Percentiles rank a stretch among this genome's conserved stretches.
These are phyloP conservation scores for Heliconius cydno DNA, from an alignment of 2,888 invertebrate species.

Conservation along the genomic window DNA sequence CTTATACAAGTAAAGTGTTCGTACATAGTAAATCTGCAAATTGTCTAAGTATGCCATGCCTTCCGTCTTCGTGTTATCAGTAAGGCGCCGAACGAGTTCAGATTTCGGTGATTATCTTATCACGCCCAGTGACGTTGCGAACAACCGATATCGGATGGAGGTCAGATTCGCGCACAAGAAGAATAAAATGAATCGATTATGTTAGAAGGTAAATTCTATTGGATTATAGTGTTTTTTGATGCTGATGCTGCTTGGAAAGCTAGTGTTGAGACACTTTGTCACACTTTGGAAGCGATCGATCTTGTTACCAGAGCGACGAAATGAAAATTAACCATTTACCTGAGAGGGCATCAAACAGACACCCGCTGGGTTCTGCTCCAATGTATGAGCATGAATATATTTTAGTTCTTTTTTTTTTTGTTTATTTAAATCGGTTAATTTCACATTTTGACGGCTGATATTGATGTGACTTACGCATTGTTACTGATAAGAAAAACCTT, in stretches of 20 bases:
- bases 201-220: background rate
- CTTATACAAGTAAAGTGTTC: background rate
- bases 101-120: conserved; percentile 52
- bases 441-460: background rate
- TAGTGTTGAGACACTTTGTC: background rate
- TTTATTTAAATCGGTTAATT: background rate
- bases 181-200: background rate
- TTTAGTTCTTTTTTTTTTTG: no score
- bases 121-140: conserved; percentile 45
- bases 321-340: background rate
- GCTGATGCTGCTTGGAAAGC: background rate
- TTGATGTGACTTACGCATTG: conserved; percentile 18
- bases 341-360: background rate
- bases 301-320: background rate
- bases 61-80: conserved; percentile 27
- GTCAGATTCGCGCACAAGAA: conserved; percentile 23
- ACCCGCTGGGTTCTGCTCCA: background rate
- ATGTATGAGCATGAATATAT: background rate
- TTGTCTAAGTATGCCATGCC: conserved; percentile 20
- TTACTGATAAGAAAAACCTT: conserved; percentile 21
- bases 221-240: background rate
- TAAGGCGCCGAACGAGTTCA: conserved; percentile 36
- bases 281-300: background rate
- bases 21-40: background rate
- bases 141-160: conserved; percentile 37